Percentiles rank a stretch among this genome's conserved stretches.
phyloP scores from a whole-genome alignment of 2,888 invertebrate genomes.

The Phyllotreta striolata region DNA sequence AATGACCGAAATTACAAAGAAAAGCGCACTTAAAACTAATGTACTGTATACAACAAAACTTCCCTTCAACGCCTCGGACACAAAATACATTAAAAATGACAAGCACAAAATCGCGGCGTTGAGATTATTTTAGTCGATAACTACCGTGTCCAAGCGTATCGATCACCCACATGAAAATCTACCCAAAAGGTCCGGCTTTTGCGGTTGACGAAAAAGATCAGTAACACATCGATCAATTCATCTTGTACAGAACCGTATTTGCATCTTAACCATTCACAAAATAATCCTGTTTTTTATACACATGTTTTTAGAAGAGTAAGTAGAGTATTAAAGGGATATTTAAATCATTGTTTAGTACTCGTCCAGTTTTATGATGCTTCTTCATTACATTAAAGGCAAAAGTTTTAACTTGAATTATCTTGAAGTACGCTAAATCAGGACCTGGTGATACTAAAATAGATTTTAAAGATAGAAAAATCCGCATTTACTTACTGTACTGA shows the following conservation, averaged over 20 bases:
- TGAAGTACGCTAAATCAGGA: slow-evolving; percentile 4
- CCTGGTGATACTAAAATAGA: slow-evolving; percentile 25
- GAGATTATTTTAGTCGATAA: slow-evolving; percentile 32
- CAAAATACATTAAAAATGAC: slow-evolving; percentile 38
- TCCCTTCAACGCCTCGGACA: slow-evolving; percentile 22
- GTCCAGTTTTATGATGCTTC: no score
- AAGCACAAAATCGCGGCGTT: slow-evolving; percentile 45
- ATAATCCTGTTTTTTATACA: no score
- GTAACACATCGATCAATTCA: slow-evolving; percentile 19
- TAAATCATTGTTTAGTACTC: no score
- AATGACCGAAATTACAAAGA: not conserved
- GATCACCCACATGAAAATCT: slow-evolving; percentile 45
- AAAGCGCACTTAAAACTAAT: not conserved
- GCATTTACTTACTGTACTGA: slow-evolving; percentile 49
- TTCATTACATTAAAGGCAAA: no score
- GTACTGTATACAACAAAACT: slow-evolving; percentile 5
- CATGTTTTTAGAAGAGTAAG: no score
- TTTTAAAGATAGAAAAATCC: slow-evolving; percentile 47
- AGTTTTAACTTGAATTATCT: no score
- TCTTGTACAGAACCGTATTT: slow-evolving; percentile 4
- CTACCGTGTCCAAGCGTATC: slow-evolving; percentile 43
- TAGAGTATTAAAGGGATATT: no score
- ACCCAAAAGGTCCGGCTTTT: slow-evolving; percentile 34
- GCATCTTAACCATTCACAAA: not conserved
- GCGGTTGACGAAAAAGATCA: slow-evolving; percentile 27